Conservation (phyloP, 2,113 vertebrate species). For the Drymodes brunneopygia region DNA sequence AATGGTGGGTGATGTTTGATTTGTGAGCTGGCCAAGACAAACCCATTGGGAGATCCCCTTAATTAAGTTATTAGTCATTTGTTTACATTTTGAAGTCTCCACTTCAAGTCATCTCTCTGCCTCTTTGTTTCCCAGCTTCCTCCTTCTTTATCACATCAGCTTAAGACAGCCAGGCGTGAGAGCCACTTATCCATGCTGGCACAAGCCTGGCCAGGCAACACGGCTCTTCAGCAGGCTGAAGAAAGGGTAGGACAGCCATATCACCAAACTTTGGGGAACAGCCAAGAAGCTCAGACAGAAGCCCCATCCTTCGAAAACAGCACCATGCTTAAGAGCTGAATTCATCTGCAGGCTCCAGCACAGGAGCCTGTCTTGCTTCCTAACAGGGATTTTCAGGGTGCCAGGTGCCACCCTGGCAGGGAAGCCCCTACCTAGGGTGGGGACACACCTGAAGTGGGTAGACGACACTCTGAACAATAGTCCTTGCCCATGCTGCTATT, state of each 20-base stretch:
- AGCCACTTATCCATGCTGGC: neutral
- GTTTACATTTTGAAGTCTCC: neutral
- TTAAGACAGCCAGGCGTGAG: neutral
- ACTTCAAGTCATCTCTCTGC: neutral
- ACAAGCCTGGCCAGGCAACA: neutral
- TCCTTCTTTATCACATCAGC: neutral
- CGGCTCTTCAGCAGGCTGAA: accelerated
- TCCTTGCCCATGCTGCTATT: neutral
- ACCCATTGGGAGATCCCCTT: neutral
- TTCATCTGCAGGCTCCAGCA: neutral
- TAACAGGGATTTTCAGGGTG: neutral
- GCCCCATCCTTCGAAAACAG: neutral
- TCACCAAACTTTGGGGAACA: neutral
- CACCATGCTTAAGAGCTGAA: accelerated
- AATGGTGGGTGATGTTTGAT: neutral
- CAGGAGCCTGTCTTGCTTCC: neutral
- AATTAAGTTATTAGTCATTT: neutral
- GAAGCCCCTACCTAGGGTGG: accelerated
- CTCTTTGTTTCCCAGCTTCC: neutral
- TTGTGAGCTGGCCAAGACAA: neutral
- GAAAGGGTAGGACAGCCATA: neutral
- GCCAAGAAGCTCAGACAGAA: neutral
- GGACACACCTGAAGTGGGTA: neutral
- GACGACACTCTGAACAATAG: accelerated
- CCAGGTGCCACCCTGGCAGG: neutral